Evolutionary conservation across 2,113 vertebrate species (phyloP), one percentile per base, ranked within the genome.

Genomic region (Calonectris borealis): DNA sequence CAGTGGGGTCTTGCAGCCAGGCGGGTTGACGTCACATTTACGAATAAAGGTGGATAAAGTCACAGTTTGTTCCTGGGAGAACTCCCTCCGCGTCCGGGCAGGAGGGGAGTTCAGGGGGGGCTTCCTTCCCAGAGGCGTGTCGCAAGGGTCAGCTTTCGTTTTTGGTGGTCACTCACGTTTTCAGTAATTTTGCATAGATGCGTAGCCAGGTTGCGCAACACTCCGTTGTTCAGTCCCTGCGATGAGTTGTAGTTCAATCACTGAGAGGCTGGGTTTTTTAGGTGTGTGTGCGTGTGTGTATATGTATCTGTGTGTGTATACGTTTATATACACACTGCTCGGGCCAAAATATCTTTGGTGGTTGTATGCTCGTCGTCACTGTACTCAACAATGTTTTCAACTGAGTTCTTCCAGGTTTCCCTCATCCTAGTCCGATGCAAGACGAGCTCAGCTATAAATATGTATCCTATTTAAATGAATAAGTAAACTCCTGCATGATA

Each of bases 351-450:
- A 19, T 10, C 62, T 26, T 17, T 6, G 83, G 34, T 79, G 60
- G 51, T 75, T 68, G 34, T 65, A 40, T 60, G 73, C 81, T 93
- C 18, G 1, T 81, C 24, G 1, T 93, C 86, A 13, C 78, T 65
- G 29, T 62, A 12, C 64, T 81, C 65, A 36, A n/a, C 85, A 17
- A 17, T 13, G 27, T 76, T 91, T 72, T 57, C 88, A 76, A 13
- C 51, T 31, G 66, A 95, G 96, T 95, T 95, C 93, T 95, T 95
- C 95, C 94, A 82, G 38, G 40, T 88, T 90, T 77, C 70, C 62
- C 62, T 86, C 80, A 16, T 65, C 68, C 44, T n/a, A 49, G 26
- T 44, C 90, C 0, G 0, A 44, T 40, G 60, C 1, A 3, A 90
- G 85, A 62, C 0, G 40, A 88, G 88, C 70, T 93, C 93, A 88